Evolutionary conservation across 1,140 invertebrate species (phyloP).

Genomic region (Apis dorsata): DNA sequence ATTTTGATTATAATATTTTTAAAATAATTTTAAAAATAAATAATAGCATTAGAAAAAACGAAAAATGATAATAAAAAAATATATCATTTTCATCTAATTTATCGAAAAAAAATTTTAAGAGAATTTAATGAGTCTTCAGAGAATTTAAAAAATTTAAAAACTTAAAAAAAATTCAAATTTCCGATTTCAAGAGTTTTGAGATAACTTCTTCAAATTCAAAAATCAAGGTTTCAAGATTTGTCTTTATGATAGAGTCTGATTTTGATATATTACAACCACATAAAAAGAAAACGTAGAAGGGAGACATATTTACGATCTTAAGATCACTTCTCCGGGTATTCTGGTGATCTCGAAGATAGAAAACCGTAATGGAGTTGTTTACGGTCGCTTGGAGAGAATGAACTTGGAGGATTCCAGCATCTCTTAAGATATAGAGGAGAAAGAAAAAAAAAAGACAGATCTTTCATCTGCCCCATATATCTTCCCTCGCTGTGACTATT

Average conservation of each 20-base stretch:
- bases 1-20: too few relatives aligned
- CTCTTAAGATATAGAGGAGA: neutral
- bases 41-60: neutral
- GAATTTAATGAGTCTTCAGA: neutral
- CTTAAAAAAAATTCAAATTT: too few relatives aligned
- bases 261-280: constrained; percentile 5
- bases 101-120: neutral
- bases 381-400: constrained; percentile 25
- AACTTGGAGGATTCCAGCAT: constrained; percentile 11
- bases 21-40: too few relatives aligned
- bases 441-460: neutral
- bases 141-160: too few relatives aligned
- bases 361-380: constrained; percentile 38
- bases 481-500: neutral
- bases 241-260: too few relatives aligned
- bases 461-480: neutral
- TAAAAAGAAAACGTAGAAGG: neutral
- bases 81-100: neutral
- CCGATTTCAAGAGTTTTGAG: neutral
- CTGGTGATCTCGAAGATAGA: constrained; percentile 30
- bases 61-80: neutral
- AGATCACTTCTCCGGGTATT: constrained; percentile 16
- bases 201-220: too few relatives aligned
- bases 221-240: too few relatives aligned
- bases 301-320: constrained; percentile 1